A percentile compares a stretch with the other conserved stretches of the same genome.
phyloP scores from a whole-genome alignment of 2,888 invertebrate genomes.

The Limnephilus marmoratus region DNA sequence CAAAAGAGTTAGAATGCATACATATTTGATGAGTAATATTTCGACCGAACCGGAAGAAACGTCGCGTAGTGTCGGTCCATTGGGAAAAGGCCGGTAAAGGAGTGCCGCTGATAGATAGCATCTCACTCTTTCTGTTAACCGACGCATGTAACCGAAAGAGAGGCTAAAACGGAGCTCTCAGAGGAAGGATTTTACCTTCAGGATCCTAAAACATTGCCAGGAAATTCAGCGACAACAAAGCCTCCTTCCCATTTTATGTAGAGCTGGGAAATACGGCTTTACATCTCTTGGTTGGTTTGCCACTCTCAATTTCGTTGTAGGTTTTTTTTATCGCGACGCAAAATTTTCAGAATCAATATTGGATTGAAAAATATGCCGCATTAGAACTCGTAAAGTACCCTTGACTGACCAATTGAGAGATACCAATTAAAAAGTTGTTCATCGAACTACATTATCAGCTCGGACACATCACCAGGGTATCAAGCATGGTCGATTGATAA shows the following conservation, averaged over 20 bases:
- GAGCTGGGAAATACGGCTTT: background rate
- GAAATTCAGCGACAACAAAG: background rate
- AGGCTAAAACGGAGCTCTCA: background rate
- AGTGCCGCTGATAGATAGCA: background rate
- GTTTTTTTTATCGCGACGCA: background rate
- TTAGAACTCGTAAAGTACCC: too few relatives aligned
- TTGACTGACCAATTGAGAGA: too few relatives aligned
- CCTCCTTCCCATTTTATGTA: background rate
- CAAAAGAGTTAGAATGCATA: background rate
- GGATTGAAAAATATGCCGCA: too few relatives aligned
- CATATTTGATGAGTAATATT: background rate
- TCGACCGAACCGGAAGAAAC: background rate
- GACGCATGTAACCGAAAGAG: background rate
- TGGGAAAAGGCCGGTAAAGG: background rate
- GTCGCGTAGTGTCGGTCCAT: background rate
- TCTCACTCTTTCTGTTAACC: background rate
- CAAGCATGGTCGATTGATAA: too few relatives aligned
- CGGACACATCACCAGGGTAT: too few relatives aligned
- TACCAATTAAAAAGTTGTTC: too few relatives aligned
- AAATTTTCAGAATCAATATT: too few relatives aligned
- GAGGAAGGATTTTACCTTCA: background rate
- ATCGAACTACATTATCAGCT: too few relatives aligned
- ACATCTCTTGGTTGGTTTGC: background rate
- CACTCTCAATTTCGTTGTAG: background rate
- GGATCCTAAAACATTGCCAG: background rate